Evolutionary conservation across 2,797 vertebrate genomes (phyloP), one percentile per base, ranked within the genome.

Genomic region (Falco peregrinus): DNA sequence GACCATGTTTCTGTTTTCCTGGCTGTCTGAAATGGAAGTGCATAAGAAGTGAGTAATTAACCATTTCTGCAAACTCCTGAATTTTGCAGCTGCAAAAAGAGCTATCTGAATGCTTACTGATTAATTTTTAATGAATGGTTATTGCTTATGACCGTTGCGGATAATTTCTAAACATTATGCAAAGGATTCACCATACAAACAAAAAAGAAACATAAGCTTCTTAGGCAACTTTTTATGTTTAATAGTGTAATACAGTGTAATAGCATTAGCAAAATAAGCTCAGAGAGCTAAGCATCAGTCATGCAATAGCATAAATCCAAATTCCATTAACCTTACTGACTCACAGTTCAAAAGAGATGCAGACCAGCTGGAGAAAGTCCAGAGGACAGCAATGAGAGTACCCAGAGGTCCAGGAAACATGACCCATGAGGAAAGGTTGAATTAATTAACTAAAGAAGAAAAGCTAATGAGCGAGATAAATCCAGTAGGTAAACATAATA

Each of bases 321-420:
- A 95, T 91, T 81, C 73, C 53, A 92, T 96, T 96, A 93, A 89
- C 88, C 51, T 87, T 84, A 51, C 21, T 63, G 80, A 84, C 77
- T 89, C 70, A 45, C 48, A 19, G 65, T 67, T 89, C n/a, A 45
- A 61, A 35, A 84, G 33, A 89, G 50, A 54, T 39, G 39, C 45
- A 90, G 43, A 92, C 16, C n/a, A 73, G n/a, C 4, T 63, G 67
- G 74, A 68, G 19, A 47, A 94, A 69, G 47, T 69, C 74, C 84
- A 82, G 92, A 84, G 43, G 51, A 59, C 33, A 73, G 67, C 67
- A 73, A 4, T 87, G 67, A 95, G 63, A 87, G 84, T 67, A 77
- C 76, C 81, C 77, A 87, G 86, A 87, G 80, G 41, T 70, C 68
- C 41, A 70, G 70, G 67, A 94, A 93, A 91, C 12, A 39, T 11